Base-by-base conservation (phyloP, 2,888 invertebrate genomes). In the Drosophila barbarae region DNA sequence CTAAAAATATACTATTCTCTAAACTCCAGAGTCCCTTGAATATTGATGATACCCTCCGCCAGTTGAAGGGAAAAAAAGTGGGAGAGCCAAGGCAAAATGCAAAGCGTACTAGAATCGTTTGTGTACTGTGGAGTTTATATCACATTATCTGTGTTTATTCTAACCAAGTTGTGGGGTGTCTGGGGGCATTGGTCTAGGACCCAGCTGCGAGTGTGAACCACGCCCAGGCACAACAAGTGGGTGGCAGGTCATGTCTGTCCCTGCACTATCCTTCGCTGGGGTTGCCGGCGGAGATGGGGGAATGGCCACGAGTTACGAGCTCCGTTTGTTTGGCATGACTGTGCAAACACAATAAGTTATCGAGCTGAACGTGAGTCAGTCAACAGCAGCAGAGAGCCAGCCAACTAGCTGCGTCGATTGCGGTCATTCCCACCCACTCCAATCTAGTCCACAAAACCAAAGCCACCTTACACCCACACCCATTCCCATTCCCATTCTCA, bases 131-230 rank as follows among this genome's bases (percentile, higher is more conserved):
- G 73, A 84, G 82, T 87, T 87, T 87, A 87, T 86, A 86, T 81
- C 86, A 82, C 86, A 87, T 87, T 87, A 87, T 81, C 86, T 77
- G 76, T 87, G 87, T 87, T 86, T 87, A 86, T 76, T 76, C 77
- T 77, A 74, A 74, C 75, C 71, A 56, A 57, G 68, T 49, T 50
- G 52, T 58, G 64, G 51, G 36, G 54, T 54, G 66, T 28, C 44
- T 28, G 28, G 55, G 64, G 63, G 49, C 58, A 36, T 49, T 18
- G 67, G 47, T 50, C 54, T 49, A 49, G 58, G 55, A 46, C 66
- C 30, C 59, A 36, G 32, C 50, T 59, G 58, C 55, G 66, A 74
- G 76, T 81, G 78, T 70, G 69, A 69, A 78, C 78, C 82, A 81
- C 81, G 78, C 86, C 81, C 79, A 72, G 54, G 64, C 74, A 76